Conservation (phyloP, 2,888 invertebrate species). For the Tromatobia lineatoria region DNA sequence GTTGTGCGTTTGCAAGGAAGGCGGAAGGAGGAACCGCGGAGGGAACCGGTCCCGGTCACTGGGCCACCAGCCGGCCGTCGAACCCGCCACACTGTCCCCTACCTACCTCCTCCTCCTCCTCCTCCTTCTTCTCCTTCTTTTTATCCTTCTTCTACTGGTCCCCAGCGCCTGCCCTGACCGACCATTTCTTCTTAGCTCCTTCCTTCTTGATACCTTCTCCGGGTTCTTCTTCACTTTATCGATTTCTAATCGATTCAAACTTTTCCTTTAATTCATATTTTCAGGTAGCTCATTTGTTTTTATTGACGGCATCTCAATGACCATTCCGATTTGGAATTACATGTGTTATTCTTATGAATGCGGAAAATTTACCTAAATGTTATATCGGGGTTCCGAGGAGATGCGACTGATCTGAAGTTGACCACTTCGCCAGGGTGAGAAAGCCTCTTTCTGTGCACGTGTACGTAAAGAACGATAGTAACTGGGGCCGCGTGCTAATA, state of each 20-base stretch:
- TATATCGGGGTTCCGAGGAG: not conserved
- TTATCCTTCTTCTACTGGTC: slow-evolving; percentile 52
- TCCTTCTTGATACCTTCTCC: slow-evolving; percentile 35
- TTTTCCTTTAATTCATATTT: not conserved
- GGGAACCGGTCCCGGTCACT: slow-evolving; percentile 86
- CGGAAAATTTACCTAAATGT: slow-evolving; percentile 23
- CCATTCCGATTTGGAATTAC: not conserved
- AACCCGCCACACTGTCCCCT: slow-evolving; percentile 83
- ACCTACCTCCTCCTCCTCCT: slow-evolving; percentile 74
- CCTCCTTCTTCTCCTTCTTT: slow-evolving; percentile 60
- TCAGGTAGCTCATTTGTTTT: not conserved
- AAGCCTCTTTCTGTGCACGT: slow-evolving; percentile 36
- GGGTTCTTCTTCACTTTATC: slow-evolving; percentile 49
- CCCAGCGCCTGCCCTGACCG: slow-evolving; percentile 60
- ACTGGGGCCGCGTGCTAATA: slow-evolving; percentile 45
- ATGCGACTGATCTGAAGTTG: not conserved
- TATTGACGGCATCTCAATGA: not conserved
- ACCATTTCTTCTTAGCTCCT: slow-evolving; percentile 61
- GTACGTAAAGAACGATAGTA: slow-evolving; percentile 65
- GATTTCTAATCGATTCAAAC: slow-evolving; percentile 3
- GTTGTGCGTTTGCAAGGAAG: slow-evolving; percentile 85
- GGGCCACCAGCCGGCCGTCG: slow-evolving; percentile 85
- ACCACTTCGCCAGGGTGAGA: slow-evolving; percentile 3
- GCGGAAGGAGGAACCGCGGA: slow-evolving; percentile 85
- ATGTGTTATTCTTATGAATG: slow-evolving; percentile 27